Percentiles rank a stretch among this genome's conserved stretches.
Conservation (phyloP, 2,888 invertebrate genomes). For the Crocallis elinguaria region DNA sequence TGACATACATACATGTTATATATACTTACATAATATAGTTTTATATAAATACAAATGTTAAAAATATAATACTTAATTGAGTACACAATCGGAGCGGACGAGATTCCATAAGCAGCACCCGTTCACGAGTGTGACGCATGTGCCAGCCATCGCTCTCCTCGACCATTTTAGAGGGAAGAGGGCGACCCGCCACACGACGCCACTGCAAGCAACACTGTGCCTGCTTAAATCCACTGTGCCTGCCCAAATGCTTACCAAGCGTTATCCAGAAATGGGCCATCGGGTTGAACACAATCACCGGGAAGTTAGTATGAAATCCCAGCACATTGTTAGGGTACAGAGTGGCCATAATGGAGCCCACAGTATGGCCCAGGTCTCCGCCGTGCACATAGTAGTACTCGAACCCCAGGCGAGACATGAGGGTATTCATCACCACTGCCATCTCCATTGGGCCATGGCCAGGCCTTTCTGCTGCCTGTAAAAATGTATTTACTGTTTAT, state of each 20-base stretch:
- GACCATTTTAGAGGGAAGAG: no score
- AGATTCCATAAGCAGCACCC: no score
- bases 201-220: no score
- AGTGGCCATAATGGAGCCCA: slow-evolving; percentile 85
- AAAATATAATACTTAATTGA: no score
- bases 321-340: slow-evolving; percentile 84
- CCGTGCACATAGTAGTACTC: slow-evolving; percentile 88
- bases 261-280: slow-evolving; percentile 57
- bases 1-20: no score
- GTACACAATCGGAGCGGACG: no score
- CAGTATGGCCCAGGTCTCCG: slow-evolving; percentile 88
- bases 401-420: slow-evolving; percentile 88
- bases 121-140: no score
- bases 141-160: no score
- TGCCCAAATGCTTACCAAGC: slow-evolving; percentile 53
- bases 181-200: no score
- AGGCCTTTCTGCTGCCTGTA: slow-evolving; percentile 76
- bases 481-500: not conserved
- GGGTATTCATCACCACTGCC: slow-evolving; percentile 85
- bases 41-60: no score
- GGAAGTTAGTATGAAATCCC: slow-evolving; percentile 87
- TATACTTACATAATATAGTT: no score
- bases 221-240: not conserved
- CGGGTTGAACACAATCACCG: slow-evolving; percentile 55
- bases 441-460: slow-evolving; percentile 85